Base-by-base conservation (phyloP, 1,140 invertebrate genomes). In the Hycleus cichorii region DNA sequence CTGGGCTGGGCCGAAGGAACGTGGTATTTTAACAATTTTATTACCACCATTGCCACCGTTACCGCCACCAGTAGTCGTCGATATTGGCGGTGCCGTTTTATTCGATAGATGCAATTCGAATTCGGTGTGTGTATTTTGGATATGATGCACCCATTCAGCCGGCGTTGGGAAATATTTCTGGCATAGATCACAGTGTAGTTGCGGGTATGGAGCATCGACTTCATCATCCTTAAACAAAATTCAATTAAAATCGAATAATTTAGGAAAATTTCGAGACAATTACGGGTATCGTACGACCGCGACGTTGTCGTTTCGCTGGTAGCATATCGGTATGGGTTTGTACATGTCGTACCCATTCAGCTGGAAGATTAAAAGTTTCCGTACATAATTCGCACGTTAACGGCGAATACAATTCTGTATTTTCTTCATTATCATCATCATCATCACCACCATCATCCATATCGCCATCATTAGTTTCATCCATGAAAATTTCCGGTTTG, bases 61-160 rank as follows among this genome's bases (percentile, higher is more conserved):
- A 40, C 38, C 39, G 9, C 50, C 42, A 26, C 11, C 44, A 12
- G 40, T 12, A 39, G 18, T 10, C n/a, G 3, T 39, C 4, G n/a
- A 10, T 38, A 40, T n/a, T 9, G 25, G 49, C 49, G 26, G 42
- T 12, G 49, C 10, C 5, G 24, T 47, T 39, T 59, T 88, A 73
- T 90, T 90, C 76, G 84, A 87, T 66, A 88, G 74, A 64, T 88
- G 87, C 72, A 91, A 74, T 78, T 91, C 88, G 72, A 87, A 83
- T 69, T 91, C 89, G 0, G 89, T 90, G 71, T 91, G 89, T 51
- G 86, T 83, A 59, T 81, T 86, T 70, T 90, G 88, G 72, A 90
- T 87, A 62, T 91, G 89, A 39, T 87, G 81, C 9, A 90, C 89
- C 89, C 89, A 91, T 75, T 89, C 87, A 49, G 82, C 88, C 0